These are phyloP conservation scores for Osmerus eperlanus DNA, from an alignment of 2,113 vertebrate species.

Conservation along the genomic window DNA sequence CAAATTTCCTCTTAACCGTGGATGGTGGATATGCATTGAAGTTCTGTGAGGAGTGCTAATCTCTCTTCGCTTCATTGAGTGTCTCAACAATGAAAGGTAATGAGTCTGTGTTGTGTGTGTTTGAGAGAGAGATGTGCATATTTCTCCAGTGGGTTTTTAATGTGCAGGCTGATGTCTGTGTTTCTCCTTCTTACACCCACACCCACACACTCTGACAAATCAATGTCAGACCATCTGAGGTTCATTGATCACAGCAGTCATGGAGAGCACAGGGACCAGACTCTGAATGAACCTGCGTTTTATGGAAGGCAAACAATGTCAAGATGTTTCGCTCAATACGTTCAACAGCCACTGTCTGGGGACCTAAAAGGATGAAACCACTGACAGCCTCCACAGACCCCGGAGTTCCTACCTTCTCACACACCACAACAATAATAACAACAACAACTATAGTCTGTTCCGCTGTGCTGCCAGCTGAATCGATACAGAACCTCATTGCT, in stretches of 20 bases:
- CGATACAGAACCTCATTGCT: conserved; percentile 30
- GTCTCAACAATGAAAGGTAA: no score
- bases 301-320: conserved; percentile 69
- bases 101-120: not conserved
- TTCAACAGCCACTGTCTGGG: conserved; percentile 41
- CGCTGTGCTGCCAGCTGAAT: conserved; percentile 70
- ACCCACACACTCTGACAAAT: conserved; percentile 31
- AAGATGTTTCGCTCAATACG: conserved; percentile 61
- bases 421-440: conserved; percentile 17
- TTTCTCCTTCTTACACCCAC: not conserved
- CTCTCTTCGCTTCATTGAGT: no score
- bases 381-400: conserved; percentile 37
- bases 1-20: no score
- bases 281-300: conserved; percentile 65
- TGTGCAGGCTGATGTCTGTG: not conserved
- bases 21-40: no score
- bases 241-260: conserved; percentile 47
- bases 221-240: conserved; percentile 41
- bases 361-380: conserved; percentile 55
- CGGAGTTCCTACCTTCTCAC: conserved; percentile 34
- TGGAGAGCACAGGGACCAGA: conserved; percentile 49
- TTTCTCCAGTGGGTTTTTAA: conserved; percentile 4
- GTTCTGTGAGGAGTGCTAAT: no score
- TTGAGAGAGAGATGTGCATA: no score
- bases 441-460: conserved; percentile 40